phyloP scores from a whole-genome alignment of 2,113 vertebrate genomes.

The Lepus europaeus region DNA sequence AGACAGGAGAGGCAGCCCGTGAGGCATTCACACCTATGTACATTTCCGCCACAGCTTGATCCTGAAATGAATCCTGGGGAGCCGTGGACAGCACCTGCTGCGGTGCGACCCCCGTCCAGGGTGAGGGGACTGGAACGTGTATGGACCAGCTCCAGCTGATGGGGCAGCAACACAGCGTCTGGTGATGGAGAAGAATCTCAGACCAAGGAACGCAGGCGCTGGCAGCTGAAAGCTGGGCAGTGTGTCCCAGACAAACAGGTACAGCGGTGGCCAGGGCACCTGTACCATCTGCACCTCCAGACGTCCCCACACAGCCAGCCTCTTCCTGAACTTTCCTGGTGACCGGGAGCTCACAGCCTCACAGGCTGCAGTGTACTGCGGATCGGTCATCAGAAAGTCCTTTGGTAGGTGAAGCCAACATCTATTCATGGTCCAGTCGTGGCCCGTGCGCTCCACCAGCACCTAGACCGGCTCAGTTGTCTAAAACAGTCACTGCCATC shows the following conservation, averaged over 20 bases:
- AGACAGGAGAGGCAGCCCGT: too few relatives aligned
- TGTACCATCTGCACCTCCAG: background rate
- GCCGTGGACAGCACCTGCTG: background rate
- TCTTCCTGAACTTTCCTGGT: background rate
- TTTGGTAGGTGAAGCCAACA: background rate
- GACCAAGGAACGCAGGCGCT: background rate
- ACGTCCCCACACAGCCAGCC: background rate
- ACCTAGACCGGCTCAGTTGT: background rate
- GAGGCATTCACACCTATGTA: background rate
- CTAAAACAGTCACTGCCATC: background rate
- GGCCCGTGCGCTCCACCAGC: background rate
- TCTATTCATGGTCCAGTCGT: background rate
- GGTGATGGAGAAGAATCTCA: background rate
- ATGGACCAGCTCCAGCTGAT: background rate
- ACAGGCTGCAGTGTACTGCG: accelerated
- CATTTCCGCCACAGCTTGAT: background rate
- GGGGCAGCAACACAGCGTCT: background rate
- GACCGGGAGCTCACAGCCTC: background rate
- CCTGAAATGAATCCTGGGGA: background rate
- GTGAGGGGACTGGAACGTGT: too few relatives aligned
- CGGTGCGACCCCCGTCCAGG: accelerated
- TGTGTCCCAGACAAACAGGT: background rate
- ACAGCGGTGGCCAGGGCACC: too few relatives aligned
- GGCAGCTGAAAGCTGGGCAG: too few relatives aligned
- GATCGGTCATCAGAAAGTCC: background rate